A percentile compares a stretch with the other conserved stretches of the same genome.
Evolutionary conservation across 2,113 vertebrate genomes (phyloP).

Genomic region (Brachionichthys hirsutus): DNA sequence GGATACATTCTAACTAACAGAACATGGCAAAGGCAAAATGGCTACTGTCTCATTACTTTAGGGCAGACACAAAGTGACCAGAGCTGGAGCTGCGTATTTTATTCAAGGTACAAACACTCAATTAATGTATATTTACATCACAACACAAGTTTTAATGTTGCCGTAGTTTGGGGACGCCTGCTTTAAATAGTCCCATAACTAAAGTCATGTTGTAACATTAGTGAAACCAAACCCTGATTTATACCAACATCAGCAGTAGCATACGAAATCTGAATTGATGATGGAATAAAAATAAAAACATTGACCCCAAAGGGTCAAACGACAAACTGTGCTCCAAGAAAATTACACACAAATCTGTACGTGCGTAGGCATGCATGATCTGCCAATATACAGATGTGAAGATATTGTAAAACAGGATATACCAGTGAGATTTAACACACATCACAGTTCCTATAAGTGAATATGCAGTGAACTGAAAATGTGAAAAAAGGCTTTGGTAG

Average conservation of each 20-base stretch:
- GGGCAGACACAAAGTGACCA: slow-evolving; percentile 36
- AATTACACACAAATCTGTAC: slow-evolving; percentile 33
- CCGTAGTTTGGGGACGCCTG: too few species aligned
- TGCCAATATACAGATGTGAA: slow-evolving; percentile 22
- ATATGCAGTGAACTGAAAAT: slow-evolving; percentile 57
- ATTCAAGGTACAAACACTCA: slow-evolving; percentile 11
- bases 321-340: slow-evolving; percentile 11
- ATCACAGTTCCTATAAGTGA: slow-evolving; percentile 26
- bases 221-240: slow-evolving; percentile 17
- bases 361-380: slow-evolving; percentile 36
- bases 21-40: slow-evolving; percentile 41
- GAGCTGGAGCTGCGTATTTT: slow-evolving; percentile 4
- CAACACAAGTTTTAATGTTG: background rate
- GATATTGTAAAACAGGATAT: slow-evolving; percentile 54
- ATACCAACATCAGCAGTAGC: slow-evolving; percentile 11
- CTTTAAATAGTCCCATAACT: slow-evolving; percentile 13
- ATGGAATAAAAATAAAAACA: slow-evolving; percentile 16
- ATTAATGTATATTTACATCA: slow-evolving; percentile 17
- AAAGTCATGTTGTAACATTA: slow-evolving; percentile 42
- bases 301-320: slow-evolving; percentile 18
- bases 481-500: slow-evolving; percentile 50
- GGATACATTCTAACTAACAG: slow-evolving; percentile 56
- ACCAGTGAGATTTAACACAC: slow-evolving; percentile 46
- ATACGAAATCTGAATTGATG: slow-evolving; percentile 7
- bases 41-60: slow-evolving; percentile 65